These are phyloP conservation scores for Trichopria drosophilae DNA, from an alignment of 2,888 invertebrate genomes.

Conservation along the genomic window DNA sequence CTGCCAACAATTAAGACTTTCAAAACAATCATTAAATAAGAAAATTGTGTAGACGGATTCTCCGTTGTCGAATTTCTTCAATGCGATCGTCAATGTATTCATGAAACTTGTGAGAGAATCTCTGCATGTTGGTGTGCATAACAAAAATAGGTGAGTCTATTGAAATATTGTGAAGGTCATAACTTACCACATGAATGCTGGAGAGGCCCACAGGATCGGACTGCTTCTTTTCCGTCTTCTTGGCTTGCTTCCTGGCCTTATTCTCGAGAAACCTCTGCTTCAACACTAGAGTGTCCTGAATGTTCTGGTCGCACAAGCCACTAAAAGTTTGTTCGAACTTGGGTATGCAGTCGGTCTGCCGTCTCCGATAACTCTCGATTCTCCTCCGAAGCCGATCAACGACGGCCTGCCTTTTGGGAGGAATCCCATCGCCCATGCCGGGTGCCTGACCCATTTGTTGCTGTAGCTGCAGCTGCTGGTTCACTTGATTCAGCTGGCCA, in stretches of 20 bases:
- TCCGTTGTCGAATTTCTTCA: too few relatives aligned
- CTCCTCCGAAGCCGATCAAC: slow-evolving; percentile 82
- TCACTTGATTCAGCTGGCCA: slow-evolving; percentile 67
- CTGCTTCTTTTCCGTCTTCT: slow-evolving; percentile 75
- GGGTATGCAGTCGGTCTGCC: slow-evolving; percentile 84
- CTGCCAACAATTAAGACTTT: too few relatives aligned
- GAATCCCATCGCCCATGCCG: slow-evolving; percentile 68
- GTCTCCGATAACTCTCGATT: slow-evolving; percentile 83
- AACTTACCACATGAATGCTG: slow-evolving; percentile 57
- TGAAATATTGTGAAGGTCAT: background rate
- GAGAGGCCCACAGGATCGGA: slow-evolving; percentile 62
- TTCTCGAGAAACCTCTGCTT: slow-evolving; percentile 89
- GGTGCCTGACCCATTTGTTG: slow-evolving; percentile 59
- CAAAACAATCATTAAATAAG: too few relatives aligned
- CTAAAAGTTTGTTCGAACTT: slow-evolving; percentile 86
- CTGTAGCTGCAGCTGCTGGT: slow-evolving; percentile 56
- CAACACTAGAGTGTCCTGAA: slow-evolving; percentile 83
- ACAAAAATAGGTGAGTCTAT: background rate
- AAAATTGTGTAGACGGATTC: too few relatives aligned
- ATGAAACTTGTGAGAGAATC: too few relatives aligned
- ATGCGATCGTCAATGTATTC: too few relatives aligned
- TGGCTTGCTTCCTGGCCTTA: slow-evolving; percentile 82
- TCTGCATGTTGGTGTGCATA: slow-evolving; percentile 15
- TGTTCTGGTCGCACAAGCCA: slow-evolving; percentile 86
- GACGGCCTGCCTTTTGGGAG: slow-evolving; percentile 81